A percentile compares a stretch with the other conserved stretches of the same genome.
Conservation (phyloP, 2,888 invertebrate genomes). For the Stenolophus ochropezus region DNA sequence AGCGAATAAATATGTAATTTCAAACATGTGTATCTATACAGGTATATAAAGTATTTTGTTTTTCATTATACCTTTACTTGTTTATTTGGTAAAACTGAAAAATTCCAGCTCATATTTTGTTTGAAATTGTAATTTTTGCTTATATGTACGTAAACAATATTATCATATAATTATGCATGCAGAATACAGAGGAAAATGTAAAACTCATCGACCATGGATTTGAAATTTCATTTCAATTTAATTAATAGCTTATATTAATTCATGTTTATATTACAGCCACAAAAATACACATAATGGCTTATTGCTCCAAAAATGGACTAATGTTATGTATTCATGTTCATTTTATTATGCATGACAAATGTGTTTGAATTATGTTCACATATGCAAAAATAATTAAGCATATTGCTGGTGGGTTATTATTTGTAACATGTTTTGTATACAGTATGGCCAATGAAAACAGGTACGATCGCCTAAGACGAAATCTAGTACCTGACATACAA, state of each 20-base stretch:
- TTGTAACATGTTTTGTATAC: too few species aligned
- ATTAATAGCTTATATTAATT: not conserved
- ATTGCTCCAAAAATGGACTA: not conserved
- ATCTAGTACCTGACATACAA: too few species aligned
- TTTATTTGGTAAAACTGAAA: not conserved
- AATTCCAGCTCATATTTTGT: not conserved
- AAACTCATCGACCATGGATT: not conserved
- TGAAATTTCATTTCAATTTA: not conserved
- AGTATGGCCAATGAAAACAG: too few species aligned
- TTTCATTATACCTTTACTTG: not conserved
- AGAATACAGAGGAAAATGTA: not conserved
- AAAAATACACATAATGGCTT: not conserved
- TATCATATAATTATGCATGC: not conserved
- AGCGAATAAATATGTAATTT: too few species aligned
- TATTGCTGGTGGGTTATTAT: too few species aligned
- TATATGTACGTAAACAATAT: not conserved
- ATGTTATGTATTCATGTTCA: too few species aligned
- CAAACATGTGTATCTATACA: too few species aligned
- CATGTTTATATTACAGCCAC: not conserved
- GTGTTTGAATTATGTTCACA: too few species aligned
- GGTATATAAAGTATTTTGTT: too few species aligned
- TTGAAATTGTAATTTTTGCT: not conserved
- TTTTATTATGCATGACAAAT: too few species aligned
- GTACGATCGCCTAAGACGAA: too few species aligned
- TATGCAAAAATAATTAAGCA: too few species aligned